Evolutionary conservation across 2,113 vertebrate genomes (phyloP).

Genomic region (Salvelinus alpinus): DNA sequence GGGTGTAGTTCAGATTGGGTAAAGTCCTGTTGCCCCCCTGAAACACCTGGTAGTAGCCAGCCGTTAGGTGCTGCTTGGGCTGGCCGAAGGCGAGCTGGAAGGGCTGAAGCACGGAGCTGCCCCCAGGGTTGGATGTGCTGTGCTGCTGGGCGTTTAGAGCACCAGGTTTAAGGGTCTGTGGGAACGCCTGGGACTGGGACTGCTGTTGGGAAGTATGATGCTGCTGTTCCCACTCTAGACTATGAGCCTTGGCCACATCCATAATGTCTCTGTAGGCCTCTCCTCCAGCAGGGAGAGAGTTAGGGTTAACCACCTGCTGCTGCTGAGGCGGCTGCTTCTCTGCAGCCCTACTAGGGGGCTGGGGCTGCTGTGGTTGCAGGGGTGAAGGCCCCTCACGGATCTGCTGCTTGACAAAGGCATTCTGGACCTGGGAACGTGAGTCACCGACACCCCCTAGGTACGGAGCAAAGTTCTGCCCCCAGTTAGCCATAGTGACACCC

Average conservation of each 20-base stretch:
- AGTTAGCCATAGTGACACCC: constrained; percentile 68
- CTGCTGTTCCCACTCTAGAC: constrained; percentile 77
- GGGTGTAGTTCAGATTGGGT: constrained; percentile 73
- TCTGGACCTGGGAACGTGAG: constrained; percentile 64
- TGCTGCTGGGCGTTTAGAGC: constrained; percentile 68
- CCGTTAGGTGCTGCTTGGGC: constrained; percentile 82
- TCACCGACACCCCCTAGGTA: constrained; percentile 79
- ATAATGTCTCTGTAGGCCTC: constrained; percentile 78
- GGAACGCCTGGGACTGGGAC: constrained; percentile 60
- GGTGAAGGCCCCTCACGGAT: constrained; percentile 69
- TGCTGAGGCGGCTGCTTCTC: constrained; percentile 76
- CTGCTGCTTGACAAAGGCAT: constrained; percentile 63
- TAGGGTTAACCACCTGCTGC: constrained; percentile 33
- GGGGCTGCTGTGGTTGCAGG: constrained; percentile 37
- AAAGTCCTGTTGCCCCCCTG: constrained; percentile 73
- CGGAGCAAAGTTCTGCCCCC: constrained; percentile 79
- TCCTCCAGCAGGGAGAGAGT: constrained; percentile 43
- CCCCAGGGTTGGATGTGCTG: constrained; percentile 50
- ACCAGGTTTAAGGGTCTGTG: constrained; percentile 76
- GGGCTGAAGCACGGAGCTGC: constrained; percentile 84
- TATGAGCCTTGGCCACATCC: constrained; percentile 63
- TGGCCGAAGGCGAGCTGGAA: constrained; percentile 96
- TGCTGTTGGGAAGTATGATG: constrained; percentile 64
- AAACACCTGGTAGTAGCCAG: constrained; percentile 84
- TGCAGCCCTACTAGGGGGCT: constrained; percentile 71